A percentile compares a stretch with the other conserved stretches of the same genome.
Conservation (phyloP, 2,888 invertebrate genomes). For the Leistus spinibarbis region DNA sequence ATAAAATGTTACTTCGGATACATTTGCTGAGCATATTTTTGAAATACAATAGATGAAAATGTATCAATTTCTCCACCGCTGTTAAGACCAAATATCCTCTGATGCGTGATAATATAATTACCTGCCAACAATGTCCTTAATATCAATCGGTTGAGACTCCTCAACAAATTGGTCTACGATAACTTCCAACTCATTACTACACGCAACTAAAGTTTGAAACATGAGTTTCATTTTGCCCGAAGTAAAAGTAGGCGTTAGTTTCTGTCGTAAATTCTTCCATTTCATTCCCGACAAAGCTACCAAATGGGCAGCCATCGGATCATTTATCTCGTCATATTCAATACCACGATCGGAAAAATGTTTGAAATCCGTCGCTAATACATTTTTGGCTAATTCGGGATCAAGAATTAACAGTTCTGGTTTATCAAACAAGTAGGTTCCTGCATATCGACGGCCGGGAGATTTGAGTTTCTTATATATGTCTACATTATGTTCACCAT, state of each 20-base stretch:
- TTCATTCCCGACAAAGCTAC: slow-evolving; percentile 61
- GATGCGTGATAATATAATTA: not conserved
- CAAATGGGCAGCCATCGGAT: slow-evolving; percentile 64
- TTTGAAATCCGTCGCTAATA: slow-evolving; percentile 65
- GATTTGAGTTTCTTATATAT: not conserved
- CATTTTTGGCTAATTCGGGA: slow-evolving; percentile 49
- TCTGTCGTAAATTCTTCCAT: slow-evolving; percentile 66
- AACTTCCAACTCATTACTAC: slow-evolving; percentile 58
- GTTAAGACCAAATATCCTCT: no score
- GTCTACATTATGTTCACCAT: not conserved
- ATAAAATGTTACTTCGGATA: no score
- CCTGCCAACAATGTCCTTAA: slow-evolving; percentile 31
- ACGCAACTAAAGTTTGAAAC: slow-evolving; percentile 63
- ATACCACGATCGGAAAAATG: slow-evolving; percentile 67
- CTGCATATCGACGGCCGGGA: slow-evolving; percentile 36
- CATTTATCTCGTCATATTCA: slow-evolving; percentile 62
- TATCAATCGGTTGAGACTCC: not conserved
- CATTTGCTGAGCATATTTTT: no score
- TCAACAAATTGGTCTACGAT: not conserved
- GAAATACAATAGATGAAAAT: no score
- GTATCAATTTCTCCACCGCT: no score
- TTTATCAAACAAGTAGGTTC: slow-evolving; percentile 43
- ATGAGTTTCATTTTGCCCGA: slow-evolving; percentile 68
- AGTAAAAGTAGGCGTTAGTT: slow-evolving; percentile 69
- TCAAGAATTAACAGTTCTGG: slow-evolving; percentile 45